Evolutionary conservation across 2,888 invertebrate genomes (phyloP), one percentile per base, ranked within the genome.

Genomic region (Notocelia uddmanniana): DNA sequence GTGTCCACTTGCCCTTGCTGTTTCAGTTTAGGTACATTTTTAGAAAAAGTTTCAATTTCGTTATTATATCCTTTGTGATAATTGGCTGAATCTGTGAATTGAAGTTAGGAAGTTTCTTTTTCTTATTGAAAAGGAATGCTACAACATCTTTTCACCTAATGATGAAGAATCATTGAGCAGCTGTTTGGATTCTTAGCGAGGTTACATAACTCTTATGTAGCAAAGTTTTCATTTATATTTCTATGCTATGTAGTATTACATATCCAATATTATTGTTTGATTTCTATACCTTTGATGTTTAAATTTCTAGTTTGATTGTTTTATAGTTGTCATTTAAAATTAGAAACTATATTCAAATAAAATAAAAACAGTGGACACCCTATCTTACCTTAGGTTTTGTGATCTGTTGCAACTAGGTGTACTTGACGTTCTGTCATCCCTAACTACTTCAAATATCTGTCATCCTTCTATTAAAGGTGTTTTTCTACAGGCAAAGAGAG

Each of bases 401-500:
- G 23, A 54, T 21, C 52, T 55, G 31, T 55, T 54, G 60, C 71
- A 59, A 71, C 45, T 60, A 71, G 66, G 54, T 59, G 19, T 23
- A 62, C 60, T 50, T 26, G 23, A 60, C 37, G 60, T 21, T 54
- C 21, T 52, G 34, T 64, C 37, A 23, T 50, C 52, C 52, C 37
- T 10, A 64, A 54, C 15, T 71, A 72, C 72, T 72, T 72, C 71
- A 71, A 57, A 34, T 37, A 37, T 60, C 72, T 72, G 62, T 67
- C 60, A 18, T 52, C 72, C 67, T n/a, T 6, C 37, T 66, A 52
- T 67, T 60, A 45, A n/a, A 13, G 45, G 8, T 45, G 45, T n/a
- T 45, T 45, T n/a, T 45, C 45, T 6, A 45, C n/a, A n/a, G n/a
- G n/a, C n/a, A 45, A 6, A 5, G 45, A 13, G 45, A n/a, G n/a